These are phyloP conservation scores for Stomorhina lunata DNA, from an alignment of 2,888 invertebrate species.

Conservation along the genomic window DNA sequence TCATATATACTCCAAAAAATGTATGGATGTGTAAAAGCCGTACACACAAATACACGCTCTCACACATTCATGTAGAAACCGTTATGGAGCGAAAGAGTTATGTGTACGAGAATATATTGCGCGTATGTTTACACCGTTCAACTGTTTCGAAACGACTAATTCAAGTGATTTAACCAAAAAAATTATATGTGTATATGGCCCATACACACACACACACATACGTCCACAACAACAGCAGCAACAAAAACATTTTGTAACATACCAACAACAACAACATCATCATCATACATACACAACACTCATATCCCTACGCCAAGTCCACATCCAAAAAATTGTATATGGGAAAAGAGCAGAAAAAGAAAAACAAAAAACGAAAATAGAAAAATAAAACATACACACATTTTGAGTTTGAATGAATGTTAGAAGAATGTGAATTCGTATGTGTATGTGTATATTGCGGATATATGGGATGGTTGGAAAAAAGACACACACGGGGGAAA, in stretches of 20 bases:
- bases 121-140: constrained; percentile 79
- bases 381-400: constrained; percentile 14
- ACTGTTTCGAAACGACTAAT: constrained; percentile 80
- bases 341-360: constrained; percentile 30
- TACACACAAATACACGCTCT: not conserved
- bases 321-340: constrained; percentile 38
- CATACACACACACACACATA: constrained; percentile 54
- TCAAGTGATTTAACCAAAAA: constrained; percentile 78
- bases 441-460: constrained; percentile 50
- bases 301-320: constrained; percentile 66
- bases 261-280: constrained; percentile 65
- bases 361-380: not conserved
- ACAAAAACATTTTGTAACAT: constrained; percentile 64
- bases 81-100: constrained; percentile 64
- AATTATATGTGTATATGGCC: constrained; percentile 69
- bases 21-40: constrained; percentile 28
- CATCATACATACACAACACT: constrained; percentile 17
- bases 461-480: constrained; percentile 52
- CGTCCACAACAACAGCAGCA: constrained; percentile 48
- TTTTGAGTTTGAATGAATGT: constrained; percentile 33
- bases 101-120: constrained; percentile 67
- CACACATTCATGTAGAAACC: not conserved
- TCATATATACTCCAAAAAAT: constrained; percentile 21
- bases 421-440: constrained; percentile 42
- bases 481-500: constrained; percentile 65